These are phyloP conservation scores for Coptodon bakossiorum DNA, from an alignment of 2,113 vertebrate species.

Conservation along the genomic window DNA sequence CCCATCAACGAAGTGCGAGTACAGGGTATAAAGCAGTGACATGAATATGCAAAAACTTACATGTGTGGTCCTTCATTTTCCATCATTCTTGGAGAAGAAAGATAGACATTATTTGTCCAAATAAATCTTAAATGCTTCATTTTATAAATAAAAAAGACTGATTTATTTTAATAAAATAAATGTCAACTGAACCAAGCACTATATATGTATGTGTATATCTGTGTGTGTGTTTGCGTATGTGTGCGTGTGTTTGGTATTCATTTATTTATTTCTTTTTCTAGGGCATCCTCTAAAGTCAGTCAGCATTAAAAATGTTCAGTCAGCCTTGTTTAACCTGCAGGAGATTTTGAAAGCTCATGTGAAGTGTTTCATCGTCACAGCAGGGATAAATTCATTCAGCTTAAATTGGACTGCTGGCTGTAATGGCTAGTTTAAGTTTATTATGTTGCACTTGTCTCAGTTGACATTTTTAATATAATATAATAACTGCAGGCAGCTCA, in stretches of 20 bases:
- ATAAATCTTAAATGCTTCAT: not conserved
- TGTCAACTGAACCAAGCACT: not conserved
- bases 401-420: not conserved
- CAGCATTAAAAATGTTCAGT: not conserved
- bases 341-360: not conserved
- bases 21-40: not conserved
- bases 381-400: not conserved
- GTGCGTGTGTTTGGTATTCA: not conserved
- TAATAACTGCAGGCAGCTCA: not conserved
- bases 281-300: not conserved
- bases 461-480: not conserved
- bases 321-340: not conserved
- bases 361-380: not conserved
- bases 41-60: not conserved
- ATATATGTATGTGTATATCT: accelerated
- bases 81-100: not conserved
- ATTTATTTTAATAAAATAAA: not conserved
- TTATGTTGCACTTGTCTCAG: not conserved
- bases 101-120: not conserved
- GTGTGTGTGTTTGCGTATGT: not conserved
- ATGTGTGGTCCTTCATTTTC: not conserved
- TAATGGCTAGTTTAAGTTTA: not conserved
- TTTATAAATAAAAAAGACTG: not conserved
- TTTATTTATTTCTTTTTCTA: not conserved
- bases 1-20: accelerated